A percentile compares a stretch with the other conserved stretches of the same genome.
phyloP scores from a whole-genome alignment of 35 echinoderm and acorn worm species.

The Strongylocentrotus purpuratus region DNA sequence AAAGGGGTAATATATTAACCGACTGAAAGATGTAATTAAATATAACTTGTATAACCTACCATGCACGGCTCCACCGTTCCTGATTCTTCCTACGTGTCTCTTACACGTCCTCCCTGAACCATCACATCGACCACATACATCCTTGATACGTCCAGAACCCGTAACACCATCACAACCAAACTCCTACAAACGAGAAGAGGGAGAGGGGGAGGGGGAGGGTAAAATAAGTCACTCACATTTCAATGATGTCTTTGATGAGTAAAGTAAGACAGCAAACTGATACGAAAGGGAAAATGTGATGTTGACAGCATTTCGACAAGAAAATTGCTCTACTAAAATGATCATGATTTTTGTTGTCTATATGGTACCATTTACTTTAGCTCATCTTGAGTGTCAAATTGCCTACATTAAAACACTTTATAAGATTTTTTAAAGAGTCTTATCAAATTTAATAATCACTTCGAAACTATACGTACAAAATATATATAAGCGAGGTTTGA shows the following conservation, averaged over 20 bases:
- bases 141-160: neutral
- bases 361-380: no score
- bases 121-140: neutral
- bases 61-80: neutral
- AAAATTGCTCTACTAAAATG: no score
- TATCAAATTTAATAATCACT: no score
- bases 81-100: neutral
- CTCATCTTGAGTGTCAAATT: no score
- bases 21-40: no score
- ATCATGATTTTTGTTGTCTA: no score
- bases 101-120: constrained; percentile 12
- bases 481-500: no score
- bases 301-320: neutral
- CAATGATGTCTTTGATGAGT: neutral
- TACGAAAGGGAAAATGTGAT: neutral
- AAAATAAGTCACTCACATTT: neutral
- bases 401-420: no score
- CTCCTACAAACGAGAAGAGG: neutral
- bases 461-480: no score
- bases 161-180: constrained; percentile 7
- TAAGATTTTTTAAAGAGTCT: no score
- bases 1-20: no score
- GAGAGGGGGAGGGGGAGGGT: neutral
- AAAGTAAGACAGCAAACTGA: no score
- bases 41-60: neutral